Evolutionary conservation across 2,797 vertebrate genomes (phyloP), one percentile per base, ranked within the genome.

Genomic region (Lutjanus campechanus): DNA sequence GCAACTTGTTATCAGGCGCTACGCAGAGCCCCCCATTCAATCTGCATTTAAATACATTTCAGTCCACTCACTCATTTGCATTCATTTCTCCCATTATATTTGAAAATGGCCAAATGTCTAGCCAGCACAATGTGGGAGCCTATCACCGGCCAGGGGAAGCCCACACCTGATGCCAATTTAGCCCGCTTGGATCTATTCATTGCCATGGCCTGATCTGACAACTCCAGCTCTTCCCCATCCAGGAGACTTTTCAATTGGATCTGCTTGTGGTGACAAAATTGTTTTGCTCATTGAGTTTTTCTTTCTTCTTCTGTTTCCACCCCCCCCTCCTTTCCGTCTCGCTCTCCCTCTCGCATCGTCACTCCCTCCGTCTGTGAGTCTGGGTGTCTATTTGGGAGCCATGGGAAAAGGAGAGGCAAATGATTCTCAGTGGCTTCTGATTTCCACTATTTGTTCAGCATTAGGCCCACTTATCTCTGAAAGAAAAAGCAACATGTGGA

Each of bases 361-460:
- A 29, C 92, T 89, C 85, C 66, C 87, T 92, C 91, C 69, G 81
- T 92, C 88, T 77, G 94, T 93, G 96, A 96, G 95, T 97, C 96
- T 94, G 89, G 92, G 95, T 96, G 95, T 97, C 96, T 96, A 96
- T 98, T 97, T 97, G 85, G 95, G 97, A 98, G 96, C 97, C 98
- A 97, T 99, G 98, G 98, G 98, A 99, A 99, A 99, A 97, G 95
- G 91, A 96, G 97, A 96, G 94, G 96, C 94, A 97, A 98, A 97
- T 97, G 97, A 98, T 99, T 99, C 98, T 99, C 98, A 99, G 98
- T 99, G 97, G 97, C 97, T 99, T 98, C 97, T 98, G 97, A 98
- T 99, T 99, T 99, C 97, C 97, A 98, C 97, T 99, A 98, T 99
- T 99, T 99, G 98, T 99, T 99, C 97, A 97, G 97, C 97, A 97